A percentile compares a stretch with the other conserved stretches of the same genome.
Evolutionary conservation across 2,888 invertebrate species (phyloP).

Genomic region (Xanthia togata): DNA sequence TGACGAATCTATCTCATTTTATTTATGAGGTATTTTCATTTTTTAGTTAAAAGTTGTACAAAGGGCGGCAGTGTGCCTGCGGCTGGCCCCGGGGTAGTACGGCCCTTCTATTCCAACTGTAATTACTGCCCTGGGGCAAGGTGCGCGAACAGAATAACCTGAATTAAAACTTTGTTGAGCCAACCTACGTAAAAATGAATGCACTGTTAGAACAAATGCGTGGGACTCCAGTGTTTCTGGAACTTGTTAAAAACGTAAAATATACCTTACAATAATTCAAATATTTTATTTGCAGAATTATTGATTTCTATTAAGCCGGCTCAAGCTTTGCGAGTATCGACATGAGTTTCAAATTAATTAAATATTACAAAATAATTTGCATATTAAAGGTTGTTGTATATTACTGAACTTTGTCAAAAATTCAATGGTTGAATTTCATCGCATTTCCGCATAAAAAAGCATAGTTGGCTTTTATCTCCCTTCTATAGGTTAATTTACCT

Average conservation of each 20-base stretch:
- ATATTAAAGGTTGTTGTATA: too few relatives aligned
- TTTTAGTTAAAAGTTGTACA: slow-evolving; percentile 57
- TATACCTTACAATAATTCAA: not conserved
- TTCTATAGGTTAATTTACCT: too few relatives aligned
- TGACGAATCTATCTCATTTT: slow-evolving; percentile 33
- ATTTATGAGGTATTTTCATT: slow-evolving; percentile 29
- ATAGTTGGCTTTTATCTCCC: not conserved
- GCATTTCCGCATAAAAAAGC: not conserved
- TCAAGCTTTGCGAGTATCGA: not conserved
- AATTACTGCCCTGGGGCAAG: slow-evolving; percentile 70
- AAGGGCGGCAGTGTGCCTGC: slow-evolving; percentile 62
- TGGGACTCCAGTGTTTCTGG: not conserved
- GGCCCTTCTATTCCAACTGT: slow-evolving; percentile 71
- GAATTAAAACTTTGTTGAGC: slow-evolving; percentile 63
- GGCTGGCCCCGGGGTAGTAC: slow-evolving; percentile 64
- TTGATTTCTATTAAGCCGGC: not conserved
- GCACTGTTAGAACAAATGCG: slow-evolving; percentile 29
- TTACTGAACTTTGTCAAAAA: too few relatives aligned
- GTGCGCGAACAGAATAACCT: slow-evolving; percentile 58
- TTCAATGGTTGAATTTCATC: not conserved
- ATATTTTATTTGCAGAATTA: not conserved
- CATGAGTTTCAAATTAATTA: not conserved
- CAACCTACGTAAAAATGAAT: slow-evolving; percentile 41
- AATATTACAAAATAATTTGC: too few relatives aligned
- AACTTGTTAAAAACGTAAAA: not conserved